Base-by-base conservation (phyloP, 2,888 invertebrate species). In the Boloria euphrosyne region DNA sequence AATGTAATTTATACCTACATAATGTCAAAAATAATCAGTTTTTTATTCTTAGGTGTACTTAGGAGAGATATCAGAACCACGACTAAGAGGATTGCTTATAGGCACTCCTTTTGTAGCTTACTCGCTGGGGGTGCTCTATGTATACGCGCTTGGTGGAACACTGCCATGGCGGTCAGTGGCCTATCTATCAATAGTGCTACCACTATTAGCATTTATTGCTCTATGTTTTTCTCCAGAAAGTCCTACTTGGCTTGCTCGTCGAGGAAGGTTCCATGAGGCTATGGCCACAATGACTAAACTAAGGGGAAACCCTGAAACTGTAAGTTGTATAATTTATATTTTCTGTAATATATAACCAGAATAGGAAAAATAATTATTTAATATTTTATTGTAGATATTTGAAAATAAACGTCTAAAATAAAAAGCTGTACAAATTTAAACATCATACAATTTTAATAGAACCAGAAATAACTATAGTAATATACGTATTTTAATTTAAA, bases 81-180 rank as follows among this genome's bases (percentile, higher is more conserved):
- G 94, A 75, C 82, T 96, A 17, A 92, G 96, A 66, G 95, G 96
- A 4, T 68, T 93, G 58, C 89, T 96, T 13, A 94, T 95, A 38
- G 95, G 95, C n/a, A 94, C 94, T 0, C 95, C 95, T 0, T 95
- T 95, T 76, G 95, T 95, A 22, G 95, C 96, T 17, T 96, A 96
- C 76, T 95, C 96, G 0, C 83, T 95, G 46, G 96, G 96, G 27
- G 96, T 96, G 53, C 88, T 96, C 0, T 86, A 96, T 64, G 95
- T 96, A 43, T 96, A 96, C 76, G 93, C 94, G 0, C 84, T 96
- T 14, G 96, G 96, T 0, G 94, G 95, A 0, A 80, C 92, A n/a
- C 77, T 96, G 47, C 92, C 93, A 38, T 96, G 96, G 96, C 88
- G 95, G 66, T 83, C 89, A 17, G 96, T 96, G 59, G 95, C 96